Evolutionary conservation across 53 echinoderm and acorn worm genomes (phyloP), one percentile per base, ranked within the genome.

Genomic region (Patiria pectinifera): DNA sequence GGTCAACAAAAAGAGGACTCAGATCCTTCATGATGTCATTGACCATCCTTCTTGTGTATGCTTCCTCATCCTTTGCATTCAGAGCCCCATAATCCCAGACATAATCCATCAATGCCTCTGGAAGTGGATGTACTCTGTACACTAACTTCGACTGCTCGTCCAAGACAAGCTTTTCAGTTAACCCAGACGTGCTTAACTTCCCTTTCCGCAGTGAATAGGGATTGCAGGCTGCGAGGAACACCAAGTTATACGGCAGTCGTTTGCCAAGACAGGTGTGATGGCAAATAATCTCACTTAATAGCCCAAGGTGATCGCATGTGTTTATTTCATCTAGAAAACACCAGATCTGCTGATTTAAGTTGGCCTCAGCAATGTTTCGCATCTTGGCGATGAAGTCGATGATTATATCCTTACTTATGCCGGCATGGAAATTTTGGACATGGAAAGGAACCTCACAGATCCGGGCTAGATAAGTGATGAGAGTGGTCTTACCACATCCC

Each of bases 31-130:
- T 78, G 88, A 88, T 26, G 47, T 77, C 88, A 15, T 60, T 78
- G 69, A 93, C 69, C 93, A 89, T 93, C 25, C 93, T 21, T 8
- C 19, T n/a, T 45, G 87, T 89, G 89, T 93, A 93, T 43, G 89
- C 89, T 71, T 82, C 83, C 61, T 93, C 93, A 69, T 93, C 93
- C 23, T 89, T 89, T 46, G 80, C 87, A 76, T 83, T 48, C 14
- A 93, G 89, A n/a, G 93, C 87, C 0, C 93, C 93, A 59, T 89
- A 93, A 78, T 93, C 93, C 93, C 93, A 93, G 6, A 93, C 93
- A 26, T 79, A 93, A 19, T 93, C 93, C 93, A 93, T 89, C 89
- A 93, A 87, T 9, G 93, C 61, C 83, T 93, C 93, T 11, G 93
- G 93, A 18, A 93, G 84, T 18, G 89, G 93, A 44, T 93, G 70